Conservation (phyloP, 2,113 vertebrate species). For the Amia ocellicauda region DNA sequence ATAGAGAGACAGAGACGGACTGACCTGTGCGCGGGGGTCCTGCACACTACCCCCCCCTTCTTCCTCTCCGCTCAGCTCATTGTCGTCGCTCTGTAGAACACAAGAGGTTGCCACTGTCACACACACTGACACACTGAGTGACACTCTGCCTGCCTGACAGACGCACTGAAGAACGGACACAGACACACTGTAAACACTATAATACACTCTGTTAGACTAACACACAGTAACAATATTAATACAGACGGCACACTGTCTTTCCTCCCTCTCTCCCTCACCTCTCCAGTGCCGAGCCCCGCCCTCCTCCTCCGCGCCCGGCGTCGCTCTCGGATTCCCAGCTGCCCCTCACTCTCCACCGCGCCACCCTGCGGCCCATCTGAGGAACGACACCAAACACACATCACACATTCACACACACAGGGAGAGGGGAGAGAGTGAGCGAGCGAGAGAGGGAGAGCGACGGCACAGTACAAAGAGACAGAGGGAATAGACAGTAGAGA, state of each 20-base stretch:
- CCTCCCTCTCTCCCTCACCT: slow-evolving; percentile 35
- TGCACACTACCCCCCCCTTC: slow-evolving; percentile 53
- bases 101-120: background rate
- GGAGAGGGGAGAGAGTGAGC: background rate
- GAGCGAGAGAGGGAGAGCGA: slow-evolving; percentile 5
- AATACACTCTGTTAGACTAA: background rate
- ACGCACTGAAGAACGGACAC: too few species aligned
- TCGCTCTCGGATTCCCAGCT: slow-evolving; percentile 52
- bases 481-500: too few species aligned
- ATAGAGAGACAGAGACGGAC: slow-evolving; percentile 14
- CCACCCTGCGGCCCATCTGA: slow-evolving; percentile 53
- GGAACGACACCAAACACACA: slow-evolving; percentile 27
- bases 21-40: slow-evolving; percentile 57
- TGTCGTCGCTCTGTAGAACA: slow-evolving; percentile 60
- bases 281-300: slow-evolving; percentile 44
- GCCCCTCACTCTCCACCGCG: slow-evolving; percentile 59
- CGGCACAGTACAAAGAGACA: too few species aligned
- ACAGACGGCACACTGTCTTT: background rate
- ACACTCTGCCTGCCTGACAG: too few species aligned
- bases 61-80: slow-evolving; percentile 62
- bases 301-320: slow-evolving; percentile 57
- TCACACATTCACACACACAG: slow-evolving; percentile 7
- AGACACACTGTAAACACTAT: background rate
- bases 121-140: background rate
- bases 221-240: background rate